These are phyloP conservation scores for Tyto alba DNA, from an alignment of 2,113 vertebrate species.

Conservation along the genomic window DNA sequence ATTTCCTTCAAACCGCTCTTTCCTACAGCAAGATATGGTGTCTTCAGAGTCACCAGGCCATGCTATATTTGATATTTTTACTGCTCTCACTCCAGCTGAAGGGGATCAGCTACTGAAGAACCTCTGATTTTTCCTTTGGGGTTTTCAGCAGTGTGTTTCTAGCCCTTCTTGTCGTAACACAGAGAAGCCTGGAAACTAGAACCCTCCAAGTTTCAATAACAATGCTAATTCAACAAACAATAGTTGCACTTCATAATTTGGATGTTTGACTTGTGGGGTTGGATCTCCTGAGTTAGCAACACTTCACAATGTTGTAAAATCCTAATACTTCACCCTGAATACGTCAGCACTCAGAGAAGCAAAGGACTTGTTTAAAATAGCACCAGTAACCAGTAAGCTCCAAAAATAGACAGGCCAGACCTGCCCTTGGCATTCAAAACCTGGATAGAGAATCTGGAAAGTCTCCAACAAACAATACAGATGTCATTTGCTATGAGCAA, in stretches of 20 bases:
- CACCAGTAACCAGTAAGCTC: background rate
- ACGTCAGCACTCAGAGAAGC: background rate
- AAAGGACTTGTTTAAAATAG: background rate
- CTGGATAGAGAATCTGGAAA: background rate
- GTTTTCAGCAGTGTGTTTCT: background rate
- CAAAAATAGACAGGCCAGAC: background rate
- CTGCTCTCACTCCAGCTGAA: background rate
- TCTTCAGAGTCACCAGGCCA: background rate
- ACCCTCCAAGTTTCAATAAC: background rate
- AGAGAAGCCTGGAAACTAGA: background rate
- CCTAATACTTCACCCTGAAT: background rate
- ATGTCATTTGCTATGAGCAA: background rate
- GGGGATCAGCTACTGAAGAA: background rate
- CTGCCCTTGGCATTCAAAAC: background rate
- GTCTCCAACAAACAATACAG: accelerated
- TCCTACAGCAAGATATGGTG: background rate
- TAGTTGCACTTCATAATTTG: background rate
- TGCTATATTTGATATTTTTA: background rate
- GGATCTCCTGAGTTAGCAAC: background rate
- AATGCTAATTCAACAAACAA: background rate
- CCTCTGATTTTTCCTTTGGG: background rate
- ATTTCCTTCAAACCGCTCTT: background rate
- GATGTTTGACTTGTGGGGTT: background rate
- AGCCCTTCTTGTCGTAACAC: background rate
- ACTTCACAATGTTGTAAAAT: background rate